Conservation (phyloP, 2,797 vertebrate genomes). For the Tamandua tetradactyla region DNA sequence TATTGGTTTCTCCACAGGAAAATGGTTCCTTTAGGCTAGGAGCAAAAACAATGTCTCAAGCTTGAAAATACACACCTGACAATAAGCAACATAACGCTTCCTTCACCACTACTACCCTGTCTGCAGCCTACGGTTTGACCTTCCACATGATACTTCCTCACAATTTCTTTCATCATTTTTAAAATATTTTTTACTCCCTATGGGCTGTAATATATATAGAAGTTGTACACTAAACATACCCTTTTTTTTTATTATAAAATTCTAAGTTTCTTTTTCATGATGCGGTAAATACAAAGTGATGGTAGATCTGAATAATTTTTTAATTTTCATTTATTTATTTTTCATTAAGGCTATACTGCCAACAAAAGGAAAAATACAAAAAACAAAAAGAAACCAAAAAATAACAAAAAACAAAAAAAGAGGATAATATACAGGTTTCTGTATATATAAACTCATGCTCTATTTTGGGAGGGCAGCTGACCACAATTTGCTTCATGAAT, state of each 20-base stretch:
- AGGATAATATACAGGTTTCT: too few species aligned
- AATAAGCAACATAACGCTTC: slow-evolving; percentile 85
- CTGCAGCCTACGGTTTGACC: slow-evolving; percentile 89
- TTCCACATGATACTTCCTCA: slow-evolving; percentile 89
- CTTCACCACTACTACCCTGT: slow-evolving; percentile 88
- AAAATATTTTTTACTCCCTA: slow-evolving; percentile 91
- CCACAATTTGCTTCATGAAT: too few species aligned
- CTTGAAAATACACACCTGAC: slow-evolving; percentile 80
- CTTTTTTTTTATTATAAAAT: slow-evolving; percentile 87
- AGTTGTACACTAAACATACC: slow-evolving; percentile 94
- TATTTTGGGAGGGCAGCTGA: too few species aligned
- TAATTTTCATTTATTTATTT: slow-evolving; percentile 85
- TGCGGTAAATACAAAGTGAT: slow-evolving; percentile 91
- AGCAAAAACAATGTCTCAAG: slow-evolving; percentile 85
- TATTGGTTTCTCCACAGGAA: slow-evolving; percentile 86
- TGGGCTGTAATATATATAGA: slow-evolving; percentile 96
- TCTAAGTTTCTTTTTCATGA: slow-evolving; percentile 89
- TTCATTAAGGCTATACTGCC: slow-evolving; percentile 89
- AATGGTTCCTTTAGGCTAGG: slow-evolving; percentile 88
- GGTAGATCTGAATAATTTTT: slow-evolving; percentile 86
- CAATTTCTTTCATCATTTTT: slow-evolving; percentile 92
- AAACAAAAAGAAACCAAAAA: too few species aligned
- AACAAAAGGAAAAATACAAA: slow-evolving; percentile 76
- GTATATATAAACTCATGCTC: too few species aligned
- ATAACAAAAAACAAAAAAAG: too few species aligned